These are phyloP conservation scores for Dinocampus coccinellae DNA, from an alignment of 2,888 invertebrate genomes.

Conservation along the genomic window DNA sequence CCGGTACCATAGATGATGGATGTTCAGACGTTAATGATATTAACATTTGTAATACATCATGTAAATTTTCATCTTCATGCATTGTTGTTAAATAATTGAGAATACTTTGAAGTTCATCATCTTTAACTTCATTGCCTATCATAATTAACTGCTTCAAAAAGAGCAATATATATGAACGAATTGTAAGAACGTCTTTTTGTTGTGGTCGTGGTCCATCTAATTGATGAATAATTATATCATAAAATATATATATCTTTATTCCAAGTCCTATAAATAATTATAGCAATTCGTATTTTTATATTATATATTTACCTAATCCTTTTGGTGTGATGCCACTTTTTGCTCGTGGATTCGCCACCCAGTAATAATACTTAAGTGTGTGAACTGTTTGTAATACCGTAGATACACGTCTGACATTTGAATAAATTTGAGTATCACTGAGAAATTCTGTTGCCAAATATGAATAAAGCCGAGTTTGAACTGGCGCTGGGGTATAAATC, in stretches of 20 bases:
- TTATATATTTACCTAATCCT: conserved; percentile 81
- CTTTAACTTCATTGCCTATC: conserved; percentile 97
- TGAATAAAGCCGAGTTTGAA: conserved; percentile 95
- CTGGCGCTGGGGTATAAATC: conserved; percentile 97
- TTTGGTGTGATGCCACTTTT: conserved; percentile 97
- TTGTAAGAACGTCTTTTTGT: conserved; percentile 93
- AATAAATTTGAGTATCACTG: conserved; percentile 97
- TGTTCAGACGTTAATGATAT: conserved; percentile 98
- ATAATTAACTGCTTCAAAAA: conserved; percentile 97
- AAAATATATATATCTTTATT: background rate
- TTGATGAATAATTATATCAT: conserved; percentile 53
- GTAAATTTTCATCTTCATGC: conserved; percentile 99
- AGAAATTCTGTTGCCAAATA: conserved; percentile 99
- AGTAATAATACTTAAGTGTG: conserved; percentile 98
- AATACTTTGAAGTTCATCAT: conserved; percentile 98
- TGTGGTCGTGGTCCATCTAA: conserved; percentile 94
- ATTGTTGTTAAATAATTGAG: conserved; percentile 98
- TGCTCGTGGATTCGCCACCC: conserved; percentile 95
- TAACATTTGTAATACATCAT: conserved; percentile 97
- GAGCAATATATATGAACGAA: conserved; percentile 93
- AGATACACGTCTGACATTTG: conserved; percentile 94
- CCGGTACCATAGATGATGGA: conserved; percentile 98
- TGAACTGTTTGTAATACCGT: conserved; percentile 98
- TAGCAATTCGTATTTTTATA: background rate
- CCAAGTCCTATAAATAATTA: background rate